Evolutionary conservation across 2,113 vertebrate genomes (phyloP).

Genomic region (Oceanites oceanicus): DNA sequence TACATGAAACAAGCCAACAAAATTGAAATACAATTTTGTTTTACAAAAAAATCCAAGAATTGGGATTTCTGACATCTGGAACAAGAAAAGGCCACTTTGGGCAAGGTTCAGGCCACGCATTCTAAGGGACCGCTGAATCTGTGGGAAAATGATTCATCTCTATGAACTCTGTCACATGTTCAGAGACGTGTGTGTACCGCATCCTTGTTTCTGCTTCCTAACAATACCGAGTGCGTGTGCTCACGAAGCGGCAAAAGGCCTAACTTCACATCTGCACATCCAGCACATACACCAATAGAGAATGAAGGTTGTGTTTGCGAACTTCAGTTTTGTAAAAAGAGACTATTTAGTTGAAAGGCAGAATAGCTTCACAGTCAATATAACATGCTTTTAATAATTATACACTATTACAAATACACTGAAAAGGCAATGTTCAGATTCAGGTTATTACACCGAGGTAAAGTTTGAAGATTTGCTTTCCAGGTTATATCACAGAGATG

Average conservation of each 20-base stretch:
- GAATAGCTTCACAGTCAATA: neutral
- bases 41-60: neutral
- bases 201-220: neutral
- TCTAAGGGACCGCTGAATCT: neutral
- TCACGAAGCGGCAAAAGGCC: neutral
- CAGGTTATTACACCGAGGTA: neutral
- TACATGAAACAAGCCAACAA: neutral
- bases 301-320: neutral
- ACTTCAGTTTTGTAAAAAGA: neutral
- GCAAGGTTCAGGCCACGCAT: rapidly evolving
- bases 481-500: neutral
- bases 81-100: neutral
- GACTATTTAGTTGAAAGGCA: neutral
- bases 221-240: neutral
- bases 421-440: neutral
- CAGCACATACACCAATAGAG: neutral
- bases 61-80: neutral
- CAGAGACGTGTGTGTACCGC: neutral
- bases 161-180: neutral
- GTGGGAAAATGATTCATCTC: neutral
- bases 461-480: neutral
- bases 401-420: neutral
- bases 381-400: neutral
- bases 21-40: neutral
- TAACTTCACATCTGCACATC: neutral